Evolutionary conservation across 2,113 vertebrate species (phyloP), one percentile per base, ranked within the genome.

Genomic region (Clinocottus analis): DNA sequence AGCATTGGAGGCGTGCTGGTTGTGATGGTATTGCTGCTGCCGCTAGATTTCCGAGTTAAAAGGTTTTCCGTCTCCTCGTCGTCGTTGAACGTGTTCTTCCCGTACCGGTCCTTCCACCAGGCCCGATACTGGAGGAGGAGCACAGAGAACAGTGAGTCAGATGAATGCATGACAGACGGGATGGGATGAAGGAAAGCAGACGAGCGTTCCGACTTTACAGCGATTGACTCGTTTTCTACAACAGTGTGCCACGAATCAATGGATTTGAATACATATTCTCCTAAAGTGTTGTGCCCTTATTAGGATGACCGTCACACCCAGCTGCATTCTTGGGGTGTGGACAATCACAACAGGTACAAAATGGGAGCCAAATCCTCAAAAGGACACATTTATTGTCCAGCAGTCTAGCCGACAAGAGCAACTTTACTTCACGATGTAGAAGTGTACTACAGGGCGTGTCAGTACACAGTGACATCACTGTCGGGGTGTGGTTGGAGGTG

Each of bases 71-170:
- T 92, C 88, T 96, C 95, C 90, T 97, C 95, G 0, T 95, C 93
- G 14, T 98, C 97, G 27, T 77, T 94, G 88, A 97, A 92, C 27
- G 95, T 92, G 87, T 77, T 95, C 84, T 96, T 95, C 31, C 96
- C 96, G 8, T 96, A 98, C 35, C 93, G 94, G 61, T 96, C 95
- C 85, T 86, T 94, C 84, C 98, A 94, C 97, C 97, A 98, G 45
- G 93, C 94, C 63, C 94, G 95, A 77, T 95, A 96, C 97, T 98
- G 85, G 1, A 93, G 65, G 45, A 2, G 9, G 19, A 5, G 65
- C 33, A 23, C 12, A 31, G 7, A 76, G 17, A 31, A 49, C 55
- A 55, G 27, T 51, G 68, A 77, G 37, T 61, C n/a, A 76, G 39
- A 49, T 35, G 37, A 55, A 13, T 19, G 19, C 27, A 27, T 27